These are phyloP conservation scores for Drosophila ezoana DNA, from an alignment of 2,888 invertebrate genomes.

Conservation along the genomic window DNA sequence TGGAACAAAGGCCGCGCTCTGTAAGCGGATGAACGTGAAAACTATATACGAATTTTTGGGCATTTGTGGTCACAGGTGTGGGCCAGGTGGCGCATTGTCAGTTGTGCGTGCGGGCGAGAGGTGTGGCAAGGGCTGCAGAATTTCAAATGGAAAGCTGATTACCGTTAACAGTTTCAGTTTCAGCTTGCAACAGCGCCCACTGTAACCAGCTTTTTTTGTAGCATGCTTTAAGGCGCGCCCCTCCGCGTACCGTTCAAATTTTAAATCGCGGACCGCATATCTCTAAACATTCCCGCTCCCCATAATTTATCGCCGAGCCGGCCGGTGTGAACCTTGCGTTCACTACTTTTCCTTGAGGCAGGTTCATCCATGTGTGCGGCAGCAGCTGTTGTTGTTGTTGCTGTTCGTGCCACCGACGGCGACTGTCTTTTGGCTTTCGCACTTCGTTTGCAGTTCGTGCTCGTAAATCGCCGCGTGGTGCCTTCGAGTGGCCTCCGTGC, in stretches of 20 bases:
- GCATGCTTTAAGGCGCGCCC: conserved; percentile 20
- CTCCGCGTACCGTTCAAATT: conserved; percentile 6
- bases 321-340: conserved; percentile 48
- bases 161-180: conserved; percentile 32
- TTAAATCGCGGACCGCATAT: background rate
- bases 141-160: conserved; percentile 61
- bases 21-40: conserved; percentile 66
- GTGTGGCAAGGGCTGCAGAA: conserved; percentile 20
- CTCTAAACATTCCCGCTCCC: background rate
- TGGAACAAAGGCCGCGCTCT: conserved; percentile 43
- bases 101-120: conserved; percentile 14
- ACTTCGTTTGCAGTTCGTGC: conserved; percentile 47
- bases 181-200: conserved; percentile 1
- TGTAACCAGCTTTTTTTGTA: conserved; percentile 7
- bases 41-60: conserved; percentile 35
- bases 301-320: conserved; percentile 49
- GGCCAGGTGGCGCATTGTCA: background rate
- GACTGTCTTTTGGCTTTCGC: conserved; percentile 44
- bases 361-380: conserved; percentile 48
- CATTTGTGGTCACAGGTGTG: conserved; percentile 1
- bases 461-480: conserved; percentile 52
- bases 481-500: conserved; percentile 33
- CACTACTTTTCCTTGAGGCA: conserved; percentile 54
- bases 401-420: conserved; percentile 8
- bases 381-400: background rate